phyloP scores from a whole-genome alignment of 2,797 vertebrate species.

The Agapornis canus region DNA sequence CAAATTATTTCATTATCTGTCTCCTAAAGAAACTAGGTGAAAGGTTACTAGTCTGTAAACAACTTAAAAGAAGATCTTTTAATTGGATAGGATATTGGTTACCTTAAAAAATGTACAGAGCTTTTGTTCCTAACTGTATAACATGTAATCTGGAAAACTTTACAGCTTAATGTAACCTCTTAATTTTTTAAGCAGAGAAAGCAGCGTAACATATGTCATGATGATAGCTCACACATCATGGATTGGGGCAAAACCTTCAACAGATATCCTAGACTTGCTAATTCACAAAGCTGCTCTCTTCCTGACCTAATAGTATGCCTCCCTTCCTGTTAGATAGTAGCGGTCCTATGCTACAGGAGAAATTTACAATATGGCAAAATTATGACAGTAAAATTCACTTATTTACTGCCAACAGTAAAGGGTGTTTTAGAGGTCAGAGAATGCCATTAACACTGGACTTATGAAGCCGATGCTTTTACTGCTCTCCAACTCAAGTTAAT shows the following conservation, averaged over 20 bases:
- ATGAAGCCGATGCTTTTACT: background rate
- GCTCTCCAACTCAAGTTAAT: background rate
- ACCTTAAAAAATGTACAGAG: background rate
- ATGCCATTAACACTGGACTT: background rate
- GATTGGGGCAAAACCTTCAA: background rate
- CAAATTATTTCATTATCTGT: background rate
- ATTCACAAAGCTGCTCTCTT: constrained; percentile 3
- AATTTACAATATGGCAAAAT: background rate
- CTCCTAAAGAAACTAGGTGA: background rate
- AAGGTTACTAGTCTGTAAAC: background rate
- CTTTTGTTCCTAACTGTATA: background rate
- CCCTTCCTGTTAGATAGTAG: background rate
- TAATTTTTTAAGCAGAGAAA: background rate
- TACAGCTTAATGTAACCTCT: background rate
- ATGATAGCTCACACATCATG: background rate
- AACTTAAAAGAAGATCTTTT: background rate
- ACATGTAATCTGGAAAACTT: background rate
- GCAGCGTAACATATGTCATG: background rate
- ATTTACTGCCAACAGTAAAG: constrained; percentile 3
- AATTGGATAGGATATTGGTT: background rate
- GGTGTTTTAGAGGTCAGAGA: background rate
- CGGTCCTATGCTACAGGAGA: background rate
- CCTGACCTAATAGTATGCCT: background rate
- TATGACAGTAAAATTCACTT: background rate
- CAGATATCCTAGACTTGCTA: background rate